Evolutionary conservation across 2,113 vertebrate species (phyloP), one percentile per base, ranked within the genome.

Genomic region (Crotalus viridis): DNA sequence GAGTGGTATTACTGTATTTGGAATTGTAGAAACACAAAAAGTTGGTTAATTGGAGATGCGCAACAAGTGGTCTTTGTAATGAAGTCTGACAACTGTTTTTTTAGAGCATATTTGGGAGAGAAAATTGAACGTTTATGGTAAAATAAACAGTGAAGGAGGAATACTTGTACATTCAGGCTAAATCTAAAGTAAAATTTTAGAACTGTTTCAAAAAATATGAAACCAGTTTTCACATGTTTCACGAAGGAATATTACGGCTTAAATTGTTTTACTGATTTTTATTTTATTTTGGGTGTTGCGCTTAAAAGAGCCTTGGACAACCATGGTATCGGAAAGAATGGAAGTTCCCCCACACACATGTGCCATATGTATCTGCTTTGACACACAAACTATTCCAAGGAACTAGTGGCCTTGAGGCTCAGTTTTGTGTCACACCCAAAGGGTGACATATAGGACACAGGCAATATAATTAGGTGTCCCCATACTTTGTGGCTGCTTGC

Each of bases 371-470:
- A 56, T 57, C n/a, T 64, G 81, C 92, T 90, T 85, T 64, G 92
- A 57, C 69, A 89, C 87, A 89, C 43, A 86, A 89, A 28, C 55
- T 24, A 19, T 61, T 91, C 46, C n/a, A 91, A 26, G 19, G 88
- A 93, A 93, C 69, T 19, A 52, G 81, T 86, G 55, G 74, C 48
- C 81, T 93, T 64, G 89, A 93, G 89, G 56, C 74, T 61, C 33
- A 61, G 89, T 90, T 90, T 64, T 93, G 89, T 33, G 81, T 93
- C 92, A 87, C 92, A 90, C 59, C 81, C 21, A 74, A 92, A 85
- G 81, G 93, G 93, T 69, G 59, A 90, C 81, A 90, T 51, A 52
- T 52, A 85, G 89, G 48, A 48, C 33, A 51, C 39, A 21, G 26
- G 89, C 19, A 89, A 86, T 88, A 89, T 89, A 88, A 57, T 64